A percentile compares a stretch with the other conserved stretches of the same genome.
Conservation (phyloP, 2,113 vertebrate species). For the Colaptes auratus region DNA sequence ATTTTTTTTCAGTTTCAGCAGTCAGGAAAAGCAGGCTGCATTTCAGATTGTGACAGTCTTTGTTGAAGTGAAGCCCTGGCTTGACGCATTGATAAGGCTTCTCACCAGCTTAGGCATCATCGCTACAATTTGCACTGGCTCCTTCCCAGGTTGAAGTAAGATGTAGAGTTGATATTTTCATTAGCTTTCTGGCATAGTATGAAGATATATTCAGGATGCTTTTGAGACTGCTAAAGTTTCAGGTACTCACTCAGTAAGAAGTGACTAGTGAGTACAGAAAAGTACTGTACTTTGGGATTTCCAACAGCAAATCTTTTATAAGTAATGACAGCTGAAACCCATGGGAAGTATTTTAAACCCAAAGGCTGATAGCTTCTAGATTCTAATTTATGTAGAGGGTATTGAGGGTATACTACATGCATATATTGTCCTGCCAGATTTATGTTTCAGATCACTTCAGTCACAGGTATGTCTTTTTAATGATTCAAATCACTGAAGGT, state of each 20-base stretch:
- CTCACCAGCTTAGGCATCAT: not conserved
- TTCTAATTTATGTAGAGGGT: conserved; percentile 25
- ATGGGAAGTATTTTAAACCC: conserved; percentile 9
- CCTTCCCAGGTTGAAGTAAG: not conserved
- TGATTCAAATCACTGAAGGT: conserved; percentile 1
- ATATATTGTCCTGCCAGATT: conserved; percentile 44
- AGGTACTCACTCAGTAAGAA: not conserved
- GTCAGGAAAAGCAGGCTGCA: not conserved
- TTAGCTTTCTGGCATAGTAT: not conserved
- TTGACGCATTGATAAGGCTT: not conserved
- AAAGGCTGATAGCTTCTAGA: not conserved
- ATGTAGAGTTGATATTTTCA: not conserved
- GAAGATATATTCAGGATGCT: not conserved
- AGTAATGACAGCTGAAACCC: not conserved
- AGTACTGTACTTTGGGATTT: not conserved
- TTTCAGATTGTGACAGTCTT: not conserved
- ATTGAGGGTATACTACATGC: not conserved
- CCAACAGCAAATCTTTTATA: not conserved
- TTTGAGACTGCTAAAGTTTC: not conserved
- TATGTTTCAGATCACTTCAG: conserved; percentile 1
- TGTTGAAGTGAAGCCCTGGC: not conserved
- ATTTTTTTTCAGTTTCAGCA: not conserved
- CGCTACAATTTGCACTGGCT: not conserved
- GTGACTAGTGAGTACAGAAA: not conserved
- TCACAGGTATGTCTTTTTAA: conserved; percentile 27